phyloP scores from a whole-genome alignment of 2,797 vertebrate genomes.

The Coluber constrictor region DNA sequence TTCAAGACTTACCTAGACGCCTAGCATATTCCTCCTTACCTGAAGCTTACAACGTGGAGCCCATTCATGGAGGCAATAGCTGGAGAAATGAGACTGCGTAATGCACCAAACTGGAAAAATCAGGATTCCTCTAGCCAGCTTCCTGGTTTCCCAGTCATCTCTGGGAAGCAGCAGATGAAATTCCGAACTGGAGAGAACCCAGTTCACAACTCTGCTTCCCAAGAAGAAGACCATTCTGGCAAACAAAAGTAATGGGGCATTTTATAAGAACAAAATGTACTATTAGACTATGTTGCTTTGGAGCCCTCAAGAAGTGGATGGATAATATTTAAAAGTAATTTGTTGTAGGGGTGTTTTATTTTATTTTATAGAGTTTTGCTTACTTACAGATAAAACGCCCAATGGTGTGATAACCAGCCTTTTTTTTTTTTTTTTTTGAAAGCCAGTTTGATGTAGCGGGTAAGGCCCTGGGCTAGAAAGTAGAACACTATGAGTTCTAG shows the following conservation, averaged over 20 bases:
- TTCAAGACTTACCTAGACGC: not conserved
- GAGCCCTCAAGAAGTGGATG: not conserved
- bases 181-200: not conserved
- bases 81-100: not conserved
- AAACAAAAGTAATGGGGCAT: not conserved
- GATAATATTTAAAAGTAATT: not conserved
- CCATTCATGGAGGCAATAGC: not conserved
- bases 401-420: not conserved
- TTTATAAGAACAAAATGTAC: not conserved
- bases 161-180: not conserved
- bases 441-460: not conserved
- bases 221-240: not conserved
- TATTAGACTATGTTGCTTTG: not conserved
- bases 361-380: not conserved
- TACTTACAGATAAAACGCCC: not conserved
- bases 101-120: not conserved
- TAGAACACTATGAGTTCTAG: not conserved
- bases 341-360: not conserved
- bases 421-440: not conserved
- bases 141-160: not conserved
- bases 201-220: not conserved
- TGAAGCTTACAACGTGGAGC: not conserved
- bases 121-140: not conserved
- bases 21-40: not conserved
- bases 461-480: not conserved